Evolutionary conservation across 2,888 invertebrate species (phyloP).

Genomic region (Tetragnatha montana): DNA sequence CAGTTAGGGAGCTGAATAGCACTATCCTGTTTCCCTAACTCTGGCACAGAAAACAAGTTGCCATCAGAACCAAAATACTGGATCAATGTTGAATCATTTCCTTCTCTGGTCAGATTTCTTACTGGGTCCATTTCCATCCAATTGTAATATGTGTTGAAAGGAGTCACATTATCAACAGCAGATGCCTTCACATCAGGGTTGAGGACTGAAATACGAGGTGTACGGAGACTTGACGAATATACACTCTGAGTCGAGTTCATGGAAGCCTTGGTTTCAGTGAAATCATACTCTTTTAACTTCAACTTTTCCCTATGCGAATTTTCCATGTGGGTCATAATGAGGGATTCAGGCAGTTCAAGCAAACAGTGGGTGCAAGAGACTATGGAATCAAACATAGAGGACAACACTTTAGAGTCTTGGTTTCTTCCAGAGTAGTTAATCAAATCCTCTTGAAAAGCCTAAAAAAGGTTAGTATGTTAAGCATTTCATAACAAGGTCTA

Average conservation of each 20-base stretch:
- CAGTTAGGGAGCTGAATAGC: too few species aligned
- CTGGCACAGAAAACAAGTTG: too few species aligned
- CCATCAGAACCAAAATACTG: too few species aligned
- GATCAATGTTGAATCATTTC: too few species aligned
- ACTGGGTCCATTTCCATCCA: background rate
- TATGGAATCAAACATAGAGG: background rate
- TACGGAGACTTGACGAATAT: background rate
- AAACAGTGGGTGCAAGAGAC: background rate
- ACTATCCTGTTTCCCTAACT: too few species aligned
- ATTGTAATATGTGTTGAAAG: background rate
- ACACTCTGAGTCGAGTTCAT: background rate
- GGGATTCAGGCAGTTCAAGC: constrained; percentile 2
- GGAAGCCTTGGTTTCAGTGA: background rate
- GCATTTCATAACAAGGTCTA: background rate
- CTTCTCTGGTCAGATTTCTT: too few species aligned
- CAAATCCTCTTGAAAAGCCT: background rate
- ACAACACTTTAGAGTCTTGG: background rate
- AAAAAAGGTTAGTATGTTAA: background rate
- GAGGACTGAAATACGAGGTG: background rate
- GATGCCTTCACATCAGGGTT: background rate
- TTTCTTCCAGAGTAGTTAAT: background rate
- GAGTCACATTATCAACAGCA: background rate
- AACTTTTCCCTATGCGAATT: background rate
- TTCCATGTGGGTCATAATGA: constrained; percentile 17
- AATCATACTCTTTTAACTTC: background rate